Conservation (phyloP, 1,140 invertebrate genomes). For the Cherax quadricarinatus region DNA sequence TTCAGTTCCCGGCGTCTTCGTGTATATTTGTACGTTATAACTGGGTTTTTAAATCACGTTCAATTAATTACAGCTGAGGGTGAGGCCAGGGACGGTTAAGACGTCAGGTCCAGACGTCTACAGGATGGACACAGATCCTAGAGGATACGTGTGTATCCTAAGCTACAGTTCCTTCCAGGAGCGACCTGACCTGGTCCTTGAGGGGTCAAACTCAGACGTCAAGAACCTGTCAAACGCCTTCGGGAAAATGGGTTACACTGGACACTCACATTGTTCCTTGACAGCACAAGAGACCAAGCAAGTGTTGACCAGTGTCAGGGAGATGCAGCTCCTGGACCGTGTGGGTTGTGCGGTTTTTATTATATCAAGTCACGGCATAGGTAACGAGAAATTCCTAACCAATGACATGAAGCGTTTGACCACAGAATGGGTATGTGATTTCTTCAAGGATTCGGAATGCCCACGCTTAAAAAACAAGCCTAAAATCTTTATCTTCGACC, state of each 20-base stretch:
- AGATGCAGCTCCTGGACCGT: constrained; percentile 37
- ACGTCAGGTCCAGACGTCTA: constrained; percentile 4
- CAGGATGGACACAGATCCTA: constrained; percentile 2
- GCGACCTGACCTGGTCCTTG: constrained; percentile 43
- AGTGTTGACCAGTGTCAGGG: constrained; percentile 22
- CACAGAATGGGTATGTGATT: constrained; percentile 25
- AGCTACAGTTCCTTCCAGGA: constrained; percentile 38
- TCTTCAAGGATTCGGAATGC: constrained; percentile 61
- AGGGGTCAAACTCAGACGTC: constrained; percentile 11
- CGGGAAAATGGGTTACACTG: constrained; percentile 48
- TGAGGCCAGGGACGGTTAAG: not conserved
- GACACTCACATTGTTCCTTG: constrained; percentile 27
- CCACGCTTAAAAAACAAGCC: constrained; percentile 47
- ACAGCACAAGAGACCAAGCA: constrained; percentile 44
- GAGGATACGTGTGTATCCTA: constrained; percentile 52
- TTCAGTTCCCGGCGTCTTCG: too few relatives aligned
- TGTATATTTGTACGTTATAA: not conserved
- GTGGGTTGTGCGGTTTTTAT: constrained; percentile 45
- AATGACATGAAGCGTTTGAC: constrained; percentile 27
- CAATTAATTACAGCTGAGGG: not conserved
- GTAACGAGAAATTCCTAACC: constrained; percentile 41
- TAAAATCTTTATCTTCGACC: constrained; percentile 52
- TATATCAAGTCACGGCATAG: constrained; percentile 35
- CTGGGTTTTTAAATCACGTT: not conserved
- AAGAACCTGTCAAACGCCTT: constrained; percentile 44